These are phyloP conservation scores for Proisotoma minuta DNA, from an alignment of 2,888 invertebrate genomes.

Conservation along the genomic window DNA sequence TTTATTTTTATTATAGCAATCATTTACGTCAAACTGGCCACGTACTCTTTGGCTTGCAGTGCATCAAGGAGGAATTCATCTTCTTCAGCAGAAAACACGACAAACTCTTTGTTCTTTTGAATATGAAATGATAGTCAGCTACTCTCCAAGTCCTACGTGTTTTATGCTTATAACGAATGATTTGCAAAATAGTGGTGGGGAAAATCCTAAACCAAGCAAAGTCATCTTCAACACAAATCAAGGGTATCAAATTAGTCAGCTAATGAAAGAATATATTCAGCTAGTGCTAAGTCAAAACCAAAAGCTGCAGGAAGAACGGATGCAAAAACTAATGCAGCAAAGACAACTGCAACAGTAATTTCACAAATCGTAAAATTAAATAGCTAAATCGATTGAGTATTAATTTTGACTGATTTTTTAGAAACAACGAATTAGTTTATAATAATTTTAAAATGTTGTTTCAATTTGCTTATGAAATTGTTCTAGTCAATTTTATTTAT, in stretches of 20 bases:
- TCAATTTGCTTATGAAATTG: too few species aligned
- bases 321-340: background rate
- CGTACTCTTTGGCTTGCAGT: conserved; percentile 87
- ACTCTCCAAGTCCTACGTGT: conserved; percentile 86
- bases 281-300: background rate
- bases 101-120: conserved; percentile 87
- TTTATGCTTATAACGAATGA: conserved; percentile 77
- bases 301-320: background rate
- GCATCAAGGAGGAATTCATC: conserved; percentile 84
- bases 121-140: conserved; percentile 80
- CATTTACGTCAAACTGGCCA: conserved; percentile 93
- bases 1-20: conserved; percentile 63
- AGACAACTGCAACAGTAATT: background rate
- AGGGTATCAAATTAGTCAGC: conserved; percentile 54
- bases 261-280: conserved; percentile 32
- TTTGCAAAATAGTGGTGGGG: conserved; percentile 60
- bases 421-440: too few species aligned
- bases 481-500: background rate
- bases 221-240: conserved; percentile 88
- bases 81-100: conserved; percentile 80
- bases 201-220: conserved; percentile 77
- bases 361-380: too few species aligned
- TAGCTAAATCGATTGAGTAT: background rate
- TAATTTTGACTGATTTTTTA: background rate
- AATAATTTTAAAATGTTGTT: too few species aligned